phyloP scores from a whole-genome alignment of 2,797 vertebrate species.

The Ambastaia sidthimunki region DNA sequence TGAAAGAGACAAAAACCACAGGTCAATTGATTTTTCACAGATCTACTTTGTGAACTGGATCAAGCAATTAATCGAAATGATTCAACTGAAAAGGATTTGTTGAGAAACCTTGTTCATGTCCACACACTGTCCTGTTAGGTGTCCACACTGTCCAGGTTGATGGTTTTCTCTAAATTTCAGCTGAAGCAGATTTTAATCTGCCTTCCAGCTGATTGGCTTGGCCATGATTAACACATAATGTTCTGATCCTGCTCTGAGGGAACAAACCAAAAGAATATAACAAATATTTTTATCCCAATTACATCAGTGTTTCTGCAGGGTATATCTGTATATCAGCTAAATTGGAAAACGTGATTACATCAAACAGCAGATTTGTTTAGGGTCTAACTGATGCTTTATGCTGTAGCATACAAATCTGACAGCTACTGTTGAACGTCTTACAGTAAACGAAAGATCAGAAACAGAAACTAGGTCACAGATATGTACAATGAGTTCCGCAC shows the following conservation, averaged over 20 bases:
- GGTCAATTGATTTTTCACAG: too few species aligned
- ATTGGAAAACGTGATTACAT: slow-evolving; percentile 53
- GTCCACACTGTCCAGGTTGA: background rate
- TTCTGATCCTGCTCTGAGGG: slow-evolving; percentile 51
- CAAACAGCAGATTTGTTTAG: slow-evolving; percentile 55
- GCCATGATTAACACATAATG: slow-evolving; percentile 56
- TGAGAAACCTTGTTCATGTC: background rate
- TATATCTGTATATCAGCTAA: slow-evolving; percentile 30
- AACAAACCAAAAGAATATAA: slow-evolving; percentile 45
- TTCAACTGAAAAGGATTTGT: background rate
- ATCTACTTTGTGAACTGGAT: background rate
- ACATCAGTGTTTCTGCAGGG: slow-evolving; percentile 38
- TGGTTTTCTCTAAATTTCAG: slow-evolving; percentile 36
- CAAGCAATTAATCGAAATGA: background rate
- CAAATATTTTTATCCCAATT: slow-evolving; percentile 47
- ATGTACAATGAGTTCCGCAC: slow-evolving; percentile 56
- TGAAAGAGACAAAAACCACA: too few species aligned
- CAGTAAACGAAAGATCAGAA: slow-evolving; percentile 56
- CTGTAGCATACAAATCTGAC: slow-evolving; percentile 55
- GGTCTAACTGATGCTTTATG: slow-evolving; percentile 50
- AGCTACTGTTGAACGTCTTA: slow-evolving; percentile 56
- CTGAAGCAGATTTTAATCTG: slow-evolving; percentile 32
- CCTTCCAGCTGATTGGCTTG: slow-evolving; percentile 54
- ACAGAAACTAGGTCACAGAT: slow-evolving; percentile 62
- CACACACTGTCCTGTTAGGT: background rate